Base-by-base conservation (phyloP, 1,140 invertebrate genomes). In the Musca vetustissima region DNA sequence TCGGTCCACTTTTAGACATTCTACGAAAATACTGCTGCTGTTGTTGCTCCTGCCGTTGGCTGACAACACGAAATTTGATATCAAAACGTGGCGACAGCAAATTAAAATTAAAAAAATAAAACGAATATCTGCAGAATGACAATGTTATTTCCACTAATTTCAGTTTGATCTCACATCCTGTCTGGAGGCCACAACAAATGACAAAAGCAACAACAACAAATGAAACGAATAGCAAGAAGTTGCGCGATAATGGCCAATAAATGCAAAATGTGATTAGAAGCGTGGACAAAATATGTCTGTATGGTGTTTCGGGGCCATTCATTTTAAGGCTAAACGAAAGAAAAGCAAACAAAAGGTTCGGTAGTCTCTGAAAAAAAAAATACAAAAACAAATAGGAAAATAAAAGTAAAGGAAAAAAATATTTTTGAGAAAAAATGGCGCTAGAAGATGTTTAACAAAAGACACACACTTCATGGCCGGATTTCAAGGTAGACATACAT, bases 201-300 rank as follows among this genome's bases (percentile, higher is more conserved):
- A 13, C 36, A 43, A 13, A 4, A 43, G 36, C 36, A 43, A 43
- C 36, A 43, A 43, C 36, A 43, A 43, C 36, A 43, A 43, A 13
- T 11, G 36, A 43, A 43, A 43, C 11, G 36, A 43, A 43, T 43
- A 11, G 36, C 36, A 43, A 43, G n/a, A n/a, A n/a, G 25, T 43
- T 28, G 19, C n/a, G 57, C 57, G 57, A 61, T 61, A 61, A 61
- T 61, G 28, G 57, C 57, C 57, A 61, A 61, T 61, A 61, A 61
- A 61, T 61, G 57, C 57, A 61, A 61, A 61, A 61, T 36, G 36
- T 43, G 57, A 61, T 61, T 61, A 61, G 57, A 61, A 61, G 57
- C 57, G 57, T 61, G 57, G 57, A 61, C 28, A 61, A 61, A 61
- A 61, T 61, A 61, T 61, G 57, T 61, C 36, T 19, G 15, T 1